These are phyloP conservation scores for Amblyjoppa fuscipennis DNA, from an alignment of 2,888 invertebrate genomes.

Conservation along the genomic window DNA sequence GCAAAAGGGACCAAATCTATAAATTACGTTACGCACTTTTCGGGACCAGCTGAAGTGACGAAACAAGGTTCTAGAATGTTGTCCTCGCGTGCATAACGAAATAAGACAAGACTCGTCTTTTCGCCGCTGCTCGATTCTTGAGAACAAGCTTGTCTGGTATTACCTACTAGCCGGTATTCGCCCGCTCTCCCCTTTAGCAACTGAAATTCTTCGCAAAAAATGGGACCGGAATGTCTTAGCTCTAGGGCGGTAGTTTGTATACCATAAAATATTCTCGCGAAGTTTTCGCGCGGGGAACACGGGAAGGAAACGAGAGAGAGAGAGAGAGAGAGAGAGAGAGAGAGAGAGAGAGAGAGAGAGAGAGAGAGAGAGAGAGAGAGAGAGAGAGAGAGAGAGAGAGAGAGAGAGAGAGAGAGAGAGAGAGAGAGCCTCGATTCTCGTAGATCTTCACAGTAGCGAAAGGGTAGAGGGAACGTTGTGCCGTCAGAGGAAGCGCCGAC, in stretches of 20 bases:
- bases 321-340: conserved; percentile 16
- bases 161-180: neutral
- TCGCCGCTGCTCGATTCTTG: neutral
- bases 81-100: neutral
- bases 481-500: conserved; percentile 67
- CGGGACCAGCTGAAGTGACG: neutral
- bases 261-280: neutral
- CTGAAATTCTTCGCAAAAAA: neutral
- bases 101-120: neutral
- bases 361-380: conserved; percentile 25
- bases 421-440: conserved; percentile 55
- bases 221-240: neutral
- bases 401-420: conserved; percentile 18
- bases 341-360: conserved; percentile 25
- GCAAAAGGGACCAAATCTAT: neutral
- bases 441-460: conserved; percentile 54
- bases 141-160: neutral
- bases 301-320: conserved; percentile 16
- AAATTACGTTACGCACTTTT: neutral
- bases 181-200: neutral
- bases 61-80: neutral
- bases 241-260: conserved; percentile 1
- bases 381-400: conserved; percentile 6
- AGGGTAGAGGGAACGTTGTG: conserved; percentile 42
- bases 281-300: conserved; percentile 16